Evolutionary conservation across 2,888 invertebrate genomes (phyloP), one percentile per base, ranked within the genome.

Genomic region (Pseudeuparius sepicola): DNA sequence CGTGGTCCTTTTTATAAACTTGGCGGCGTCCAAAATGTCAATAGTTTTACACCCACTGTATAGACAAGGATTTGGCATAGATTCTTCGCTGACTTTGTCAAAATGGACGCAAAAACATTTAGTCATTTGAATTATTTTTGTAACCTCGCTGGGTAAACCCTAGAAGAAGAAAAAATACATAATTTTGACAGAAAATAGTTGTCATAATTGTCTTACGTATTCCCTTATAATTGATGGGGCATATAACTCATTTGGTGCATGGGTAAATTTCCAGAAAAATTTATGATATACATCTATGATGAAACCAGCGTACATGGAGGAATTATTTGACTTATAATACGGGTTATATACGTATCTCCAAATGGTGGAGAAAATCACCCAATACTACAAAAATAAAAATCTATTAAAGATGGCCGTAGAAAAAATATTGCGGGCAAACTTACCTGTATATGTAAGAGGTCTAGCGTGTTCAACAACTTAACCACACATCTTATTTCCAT

Each of bases 301-400:
- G 7, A 45, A 37, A 11, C 59, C 59, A 4, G 43, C 57, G 39
- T 59, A 59, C 55, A 59, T 55, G 39, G 56, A 55, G 4, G 41
- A 31, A 23, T 37, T 47, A 7, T 39, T 39, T 1, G 47, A 45
- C 31, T 45, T 43, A 37, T 55, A 55, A 41, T 44, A 48, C 9
- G 49, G 46, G 33, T 55, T 55, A 38, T 51, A 53, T 12, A 56
- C 49, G 38, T 57, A 57, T 20, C 59, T 48, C 57, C 58, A 58
- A 13, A 59, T 51, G 5, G 59, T 57, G 9, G 54, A 44, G 24
- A 48, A 39, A 4, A 58, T 42, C 18, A 57, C 39, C 6, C 44
- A 36, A 44, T 56, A 53, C 57, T 58, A 28, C 28, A 48, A 48
- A 24, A 34, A 28, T 40, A 24, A 23, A 28, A 16, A 11, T 14